Conservation (phyloP, 2,113 vertebrate species). For the Gambusia affinis region DNA sequence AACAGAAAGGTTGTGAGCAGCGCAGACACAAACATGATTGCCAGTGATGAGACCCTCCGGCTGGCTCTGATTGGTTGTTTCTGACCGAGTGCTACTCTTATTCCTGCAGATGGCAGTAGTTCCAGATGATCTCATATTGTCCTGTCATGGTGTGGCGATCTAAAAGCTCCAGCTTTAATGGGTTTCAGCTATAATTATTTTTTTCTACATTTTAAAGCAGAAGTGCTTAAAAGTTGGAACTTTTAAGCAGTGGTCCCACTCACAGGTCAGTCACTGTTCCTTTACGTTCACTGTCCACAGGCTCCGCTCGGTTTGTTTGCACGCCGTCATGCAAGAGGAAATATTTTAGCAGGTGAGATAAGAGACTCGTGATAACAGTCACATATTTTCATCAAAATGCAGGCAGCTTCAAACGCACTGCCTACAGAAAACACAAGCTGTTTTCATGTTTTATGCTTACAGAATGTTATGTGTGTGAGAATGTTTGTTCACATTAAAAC, state of each 20-base stretch:
- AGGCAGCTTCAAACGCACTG: neutral
- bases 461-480: neutral
- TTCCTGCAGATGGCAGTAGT: no score
- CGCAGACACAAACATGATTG: no score
- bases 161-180: neutral
- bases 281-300: neutral
- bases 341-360: conserved; percentile 28
- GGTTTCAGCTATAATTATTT: neutral
- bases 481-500: neutral
- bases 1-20: no score
- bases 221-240: neutral
- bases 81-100: no score
- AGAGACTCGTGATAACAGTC: conserved; percentile 6
- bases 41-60: no score
- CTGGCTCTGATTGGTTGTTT: no score
- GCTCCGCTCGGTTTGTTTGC: conserved; percentile 17
- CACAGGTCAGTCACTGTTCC: conserved; percentile 21
- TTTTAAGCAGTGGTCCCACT: neutral
- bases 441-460: neutral
- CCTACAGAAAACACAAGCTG: neutral
- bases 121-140: no score
- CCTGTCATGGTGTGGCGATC: no score
- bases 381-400: neutral
- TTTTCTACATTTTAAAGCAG: neutral
- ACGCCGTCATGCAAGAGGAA: conserved; percentile 19